phyloP scores from a whole-genome alignment of 2,797 vertebrate genomes.

The Enteromius radiatus region DNA sequence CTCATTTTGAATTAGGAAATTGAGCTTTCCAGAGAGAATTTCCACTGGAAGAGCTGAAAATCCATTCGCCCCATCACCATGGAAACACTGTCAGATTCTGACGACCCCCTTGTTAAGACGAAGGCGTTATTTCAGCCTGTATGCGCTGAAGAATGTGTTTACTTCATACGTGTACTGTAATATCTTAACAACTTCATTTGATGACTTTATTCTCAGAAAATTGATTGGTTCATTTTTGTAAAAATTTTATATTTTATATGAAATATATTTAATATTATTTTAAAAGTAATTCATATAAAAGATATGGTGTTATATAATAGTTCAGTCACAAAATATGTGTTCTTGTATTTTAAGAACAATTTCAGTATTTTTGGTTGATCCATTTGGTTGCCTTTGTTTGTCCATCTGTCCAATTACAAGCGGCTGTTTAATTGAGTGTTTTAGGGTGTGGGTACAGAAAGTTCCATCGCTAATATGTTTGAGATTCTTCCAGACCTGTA shows the following conservation, averaged over 20 bases:
- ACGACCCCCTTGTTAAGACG: constrained; percentile 23
- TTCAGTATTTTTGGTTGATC: background rate
- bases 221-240: no score
- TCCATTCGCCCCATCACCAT: constrained; percentile 55
- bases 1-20: constrained; percentile 34
- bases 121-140: constrained; percentile 35
- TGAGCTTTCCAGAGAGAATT: constrained; percentile 47
- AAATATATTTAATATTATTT: no score
- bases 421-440: background rate
- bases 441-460: background rate
- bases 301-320: background rate
- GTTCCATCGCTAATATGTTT: background rate
- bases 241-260: no score
- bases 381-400: background rate
- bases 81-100: constrained; percentile 59
- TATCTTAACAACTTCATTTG: background rate
- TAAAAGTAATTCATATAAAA: background rate
- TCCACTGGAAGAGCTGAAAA: constrained; percentile 52
- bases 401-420: background rate
- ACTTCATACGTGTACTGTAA: background rate
- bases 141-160: constrained; percentile 14
- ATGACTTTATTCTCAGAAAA: background rate
- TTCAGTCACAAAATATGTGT: background rate
- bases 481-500: background rate
- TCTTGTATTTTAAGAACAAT: background rate